phyloP scores from a whole-genome alignment of 1,140 invertebrate species.

The Drosophila pectinifera region DNA sequence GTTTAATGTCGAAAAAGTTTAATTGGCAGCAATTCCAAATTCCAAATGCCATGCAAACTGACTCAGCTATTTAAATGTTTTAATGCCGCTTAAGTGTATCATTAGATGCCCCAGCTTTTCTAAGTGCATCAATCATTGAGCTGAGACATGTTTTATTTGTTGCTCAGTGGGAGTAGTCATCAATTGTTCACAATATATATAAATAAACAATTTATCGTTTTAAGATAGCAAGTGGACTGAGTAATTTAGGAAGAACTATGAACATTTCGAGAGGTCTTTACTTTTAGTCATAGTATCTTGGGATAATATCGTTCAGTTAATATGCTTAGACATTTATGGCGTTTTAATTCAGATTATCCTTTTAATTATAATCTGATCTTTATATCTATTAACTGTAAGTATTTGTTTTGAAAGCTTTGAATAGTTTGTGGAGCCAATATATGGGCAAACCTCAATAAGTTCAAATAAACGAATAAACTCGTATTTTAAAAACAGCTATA shows the following conservation, averaged over 20 bases:
- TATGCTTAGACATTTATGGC: no score
- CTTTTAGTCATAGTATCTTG: no score
- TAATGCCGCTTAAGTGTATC: slow-evolving; percentile 6
- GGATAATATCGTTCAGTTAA: no score
- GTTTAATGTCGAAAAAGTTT: slow-evolving; percentile 36
- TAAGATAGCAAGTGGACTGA: background rate
- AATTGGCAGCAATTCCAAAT: slow-evolving; percentile 30
- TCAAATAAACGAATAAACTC: no score
- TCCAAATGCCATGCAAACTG: slow-evolving; percentile 20
- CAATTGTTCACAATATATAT: background rate
- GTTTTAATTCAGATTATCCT: background rate
- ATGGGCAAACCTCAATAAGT: background rate
- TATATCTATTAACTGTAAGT: no score
- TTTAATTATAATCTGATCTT: background rate
- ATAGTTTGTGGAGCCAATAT: background rate
- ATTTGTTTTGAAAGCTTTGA: background rate
- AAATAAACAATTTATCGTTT: background rate
- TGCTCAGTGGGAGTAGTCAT: background rate
- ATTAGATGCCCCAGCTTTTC: slow-evolving; percentile 10
- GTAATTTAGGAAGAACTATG: background rate
- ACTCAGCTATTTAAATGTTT: slow-evolving; percentile 23
- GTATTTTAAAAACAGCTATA: background rate
- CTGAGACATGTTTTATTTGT: background rate
- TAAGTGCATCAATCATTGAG: slow-evolving; percentile 17
- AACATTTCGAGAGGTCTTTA: background rate